Percentiles rank a stretch among this genome's conserved stretches.
Evolutionary conservation across 1,140 invertebrate species (phyloP).

Genomic region (Lethrus apterus): DNA sequence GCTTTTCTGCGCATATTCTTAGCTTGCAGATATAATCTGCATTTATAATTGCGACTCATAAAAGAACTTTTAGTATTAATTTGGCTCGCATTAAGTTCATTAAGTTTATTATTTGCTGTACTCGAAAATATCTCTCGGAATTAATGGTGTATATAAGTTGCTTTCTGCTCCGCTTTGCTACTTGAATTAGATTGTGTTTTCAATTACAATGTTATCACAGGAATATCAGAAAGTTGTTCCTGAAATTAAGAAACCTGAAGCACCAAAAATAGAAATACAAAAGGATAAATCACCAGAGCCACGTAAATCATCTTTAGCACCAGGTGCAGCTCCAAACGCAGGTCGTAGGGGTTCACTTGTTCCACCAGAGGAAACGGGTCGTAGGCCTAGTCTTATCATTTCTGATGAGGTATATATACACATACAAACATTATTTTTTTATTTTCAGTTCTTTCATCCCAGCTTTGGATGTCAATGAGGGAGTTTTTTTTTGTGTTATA

Average conservation of each 20-base stretch:
- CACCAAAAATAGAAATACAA: conserved; percentile 79
- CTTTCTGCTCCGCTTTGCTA: background rate
- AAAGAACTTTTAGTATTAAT: conserved; percentile 18
- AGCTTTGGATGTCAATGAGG: too few species aligned
- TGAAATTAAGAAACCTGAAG: conserved; percentile 69
- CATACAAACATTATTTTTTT: too few species aligned
- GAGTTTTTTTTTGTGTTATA: conserved; percentile 2
- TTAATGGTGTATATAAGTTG: conserved; percentile 1
- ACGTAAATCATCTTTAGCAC: conserved; percentile 68
- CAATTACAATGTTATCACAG: conserved; percentile 11
- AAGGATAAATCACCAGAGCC: conserved; percentile 67
- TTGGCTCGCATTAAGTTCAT: conserved; percentile 22
- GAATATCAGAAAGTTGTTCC: conserved; percentile 51
- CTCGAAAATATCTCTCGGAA: too few species aligned
- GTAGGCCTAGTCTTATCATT: conserved; percentile 81
- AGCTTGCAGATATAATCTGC: background rate
- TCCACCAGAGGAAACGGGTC: conserved; percentile 73
- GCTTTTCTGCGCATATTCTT: background rate
- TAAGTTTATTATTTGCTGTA: too few species aligned
- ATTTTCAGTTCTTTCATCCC: too few species aligned
- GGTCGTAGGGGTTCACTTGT: conserved; percentile 77
- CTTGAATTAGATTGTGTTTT: background rate
- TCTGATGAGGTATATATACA: conserved; percentile 78
- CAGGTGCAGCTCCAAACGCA: conserved; percentile 52
- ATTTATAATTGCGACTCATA: conserved; percentile 21